Conservation (phyloP, 2,113 vertebrate species). For the Taurulus bubalis region DNA sequence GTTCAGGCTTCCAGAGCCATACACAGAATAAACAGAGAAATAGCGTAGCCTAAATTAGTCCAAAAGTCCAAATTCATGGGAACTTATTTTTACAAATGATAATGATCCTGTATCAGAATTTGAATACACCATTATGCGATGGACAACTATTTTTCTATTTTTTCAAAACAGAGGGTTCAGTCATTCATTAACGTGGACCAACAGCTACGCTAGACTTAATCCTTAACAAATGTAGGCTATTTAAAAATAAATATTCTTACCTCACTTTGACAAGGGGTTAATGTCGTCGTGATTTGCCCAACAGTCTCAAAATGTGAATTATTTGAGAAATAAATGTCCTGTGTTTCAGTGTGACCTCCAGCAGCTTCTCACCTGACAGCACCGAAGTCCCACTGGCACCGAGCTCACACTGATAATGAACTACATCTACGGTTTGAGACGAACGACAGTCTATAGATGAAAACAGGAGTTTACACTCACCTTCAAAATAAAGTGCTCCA, state of each 20-base stretch:
- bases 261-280: neutral
- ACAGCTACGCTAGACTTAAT: neutral
- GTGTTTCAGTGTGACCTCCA: neutral
- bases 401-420: neutral
- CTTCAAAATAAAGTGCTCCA: conserved; percentile 58
- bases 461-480: neutral
- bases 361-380: conserved; percentile 49
- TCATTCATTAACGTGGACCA: conserved; percentile 29
- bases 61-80: neutral
- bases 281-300: neutral
- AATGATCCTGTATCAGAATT: neutral
- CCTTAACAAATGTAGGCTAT: neutral
- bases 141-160: neutral
- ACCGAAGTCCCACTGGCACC: neutral
- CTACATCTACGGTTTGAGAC: too few species aligned
- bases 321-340: neutral
- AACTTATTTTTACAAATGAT: neutral
- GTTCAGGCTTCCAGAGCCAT: conserved; percentile 18
- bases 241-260: conserved; percentile 26
- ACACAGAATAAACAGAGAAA: conserved; percentile 4
- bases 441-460: accelerated
- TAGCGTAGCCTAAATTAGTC: neutral
- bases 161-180: neutral
- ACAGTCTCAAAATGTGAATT: neutral
- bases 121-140: neutral